phyloP scores from a whole-genome alignment of 2,113 vertebrate genomes.

The Syrrhaptes paradoxus region DNA sequence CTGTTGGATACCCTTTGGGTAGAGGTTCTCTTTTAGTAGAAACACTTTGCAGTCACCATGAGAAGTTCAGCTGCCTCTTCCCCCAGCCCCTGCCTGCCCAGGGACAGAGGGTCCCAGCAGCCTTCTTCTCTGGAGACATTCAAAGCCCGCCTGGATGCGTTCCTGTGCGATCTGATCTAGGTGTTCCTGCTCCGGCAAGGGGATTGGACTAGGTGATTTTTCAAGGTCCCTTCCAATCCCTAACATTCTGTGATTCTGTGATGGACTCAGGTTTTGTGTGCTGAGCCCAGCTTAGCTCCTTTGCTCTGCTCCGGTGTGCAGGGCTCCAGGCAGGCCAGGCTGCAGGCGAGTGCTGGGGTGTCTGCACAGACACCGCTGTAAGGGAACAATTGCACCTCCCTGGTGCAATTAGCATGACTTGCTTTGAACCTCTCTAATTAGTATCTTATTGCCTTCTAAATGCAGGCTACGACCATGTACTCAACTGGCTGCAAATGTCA shows the following conservation, averaged over 20 bases:
- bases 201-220: too few relatives aligned
- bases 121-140: too few relatives aligned
- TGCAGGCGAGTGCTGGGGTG: background rate
- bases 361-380: rapidly evolving
- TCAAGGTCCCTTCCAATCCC: too few relatives aligned
- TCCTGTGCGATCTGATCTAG: too few relatives aligned
- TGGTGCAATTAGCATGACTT: background rate
- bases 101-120: background rate
- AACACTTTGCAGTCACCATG: background rate
- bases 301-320: background rate
- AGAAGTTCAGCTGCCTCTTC: background rate
- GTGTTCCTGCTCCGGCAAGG: too few relatives aligned
- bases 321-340: background rate
- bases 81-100: background rate
- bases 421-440: background rate
- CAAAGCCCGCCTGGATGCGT: too few relatives aligned
- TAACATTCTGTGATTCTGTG: too few relatives aligned
- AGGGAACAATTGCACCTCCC: background rate
- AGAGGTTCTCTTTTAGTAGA: background rate
- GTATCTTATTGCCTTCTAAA: background rate
- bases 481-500: rapidly evolving
- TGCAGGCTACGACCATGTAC: background rate
- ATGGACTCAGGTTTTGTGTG: background rate
- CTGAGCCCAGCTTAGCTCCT: background rate
- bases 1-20: background rate